Conservation (phyloP, 1,140 invertebrate genomes). For the Atopsyche davidsoni region DNA sequence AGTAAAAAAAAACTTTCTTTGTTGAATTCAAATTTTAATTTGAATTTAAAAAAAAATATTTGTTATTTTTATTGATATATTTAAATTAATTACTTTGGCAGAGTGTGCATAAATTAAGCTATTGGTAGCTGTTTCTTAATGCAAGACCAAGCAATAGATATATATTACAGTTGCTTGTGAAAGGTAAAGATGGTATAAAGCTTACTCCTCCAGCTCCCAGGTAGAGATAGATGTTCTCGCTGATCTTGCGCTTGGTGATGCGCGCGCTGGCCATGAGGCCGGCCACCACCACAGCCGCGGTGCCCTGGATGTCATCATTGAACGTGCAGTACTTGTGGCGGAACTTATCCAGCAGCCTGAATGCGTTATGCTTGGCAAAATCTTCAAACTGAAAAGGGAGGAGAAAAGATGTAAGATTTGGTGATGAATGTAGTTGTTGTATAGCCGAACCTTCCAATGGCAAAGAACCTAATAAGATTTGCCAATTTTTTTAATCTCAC, state of each 20-base stretch:
- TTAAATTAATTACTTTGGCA: too few relatives aligned
- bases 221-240: slow-evolving; percentile 82
- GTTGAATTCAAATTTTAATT: neutral
- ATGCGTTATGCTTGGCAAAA: slow-evolving; percentile 91
- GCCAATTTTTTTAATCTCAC: too few relatives aligned
- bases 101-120: too few relatives aligned
- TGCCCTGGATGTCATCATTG: slow-evolving; percentile 97
- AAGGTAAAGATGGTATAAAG: too few relatives aligned
- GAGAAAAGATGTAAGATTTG: too few relatives aligned
- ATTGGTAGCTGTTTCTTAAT: too few relatives aligned
- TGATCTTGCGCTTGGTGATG: slow-evolving; percentile 71
- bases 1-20: neutral
- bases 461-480: too few relatives aligned
- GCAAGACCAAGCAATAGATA: too few relatives aligned
- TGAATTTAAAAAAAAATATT: too few relatives aligned
- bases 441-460: too few relatives aligned
- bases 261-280: slow-evolving; percentile 78
- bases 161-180: too few relatives aligned
- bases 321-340: slow-evolving; percentile 85
- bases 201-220: slow-evolving; percentile 82
- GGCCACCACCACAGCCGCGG: slow-evolving; percentile 86
- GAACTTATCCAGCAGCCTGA: slow-evolving; percentile 85
- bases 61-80: neutral
- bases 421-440: too few relatives aligned
- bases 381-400: slow-evolving; percentile 84